Conservation (phyloP, 2,113 vertebrate species). For the Engystomops pustulosus region DNA sequence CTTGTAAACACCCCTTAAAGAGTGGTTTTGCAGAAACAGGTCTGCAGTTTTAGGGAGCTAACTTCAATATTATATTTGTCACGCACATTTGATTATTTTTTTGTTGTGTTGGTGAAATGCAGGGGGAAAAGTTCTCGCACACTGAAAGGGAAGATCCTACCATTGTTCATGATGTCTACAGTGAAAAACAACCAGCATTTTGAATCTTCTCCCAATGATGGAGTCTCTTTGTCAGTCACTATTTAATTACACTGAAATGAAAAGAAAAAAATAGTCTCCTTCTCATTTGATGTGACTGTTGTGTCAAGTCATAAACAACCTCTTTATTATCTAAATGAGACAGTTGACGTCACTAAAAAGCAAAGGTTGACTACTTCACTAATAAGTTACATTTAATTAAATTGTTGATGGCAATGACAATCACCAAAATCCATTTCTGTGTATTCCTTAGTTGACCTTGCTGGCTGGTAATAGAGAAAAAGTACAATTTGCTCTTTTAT, state of each 20-base stretch:
- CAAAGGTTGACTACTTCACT: constrained; percentile 63
- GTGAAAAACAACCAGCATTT: no score
- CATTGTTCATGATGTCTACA: no score
- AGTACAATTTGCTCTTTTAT: neutral
- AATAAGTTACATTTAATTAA: constrained; percentile 62
- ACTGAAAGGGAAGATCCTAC: no score
- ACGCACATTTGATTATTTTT: no score
- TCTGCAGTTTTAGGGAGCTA: no score
- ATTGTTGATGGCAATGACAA: constrained; percentile 62
- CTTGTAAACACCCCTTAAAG: no score
- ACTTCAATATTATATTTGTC: no score
- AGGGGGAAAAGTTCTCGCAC: no score
- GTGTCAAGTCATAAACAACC: constrained; percentile 69
- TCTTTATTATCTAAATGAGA: constrained; percentile 69
- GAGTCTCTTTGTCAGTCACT: constrained; percentile 61
- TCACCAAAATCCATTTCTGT: constrained; percentile 55
- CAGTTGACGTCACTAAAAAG: constrained; percentile 60
- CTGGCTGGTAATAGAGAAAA: neutral
- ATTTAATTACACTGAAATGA: constrained; percentile 67
- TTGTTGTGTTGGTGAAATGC: no score
- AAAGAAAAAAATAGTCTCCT: constrained; percentile 61
- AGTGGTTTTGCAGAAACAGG: no score
- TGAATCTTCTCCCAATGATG: neutral
- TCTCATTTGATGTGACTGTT: constrained; percentile 65
- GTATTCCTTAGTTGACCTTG: neutral